These are phyloP conservation scores for Nowickia ferox DNA, from an alignment of 2,888 invertebrate genomes.

Conservation along the genomic window DNA sequence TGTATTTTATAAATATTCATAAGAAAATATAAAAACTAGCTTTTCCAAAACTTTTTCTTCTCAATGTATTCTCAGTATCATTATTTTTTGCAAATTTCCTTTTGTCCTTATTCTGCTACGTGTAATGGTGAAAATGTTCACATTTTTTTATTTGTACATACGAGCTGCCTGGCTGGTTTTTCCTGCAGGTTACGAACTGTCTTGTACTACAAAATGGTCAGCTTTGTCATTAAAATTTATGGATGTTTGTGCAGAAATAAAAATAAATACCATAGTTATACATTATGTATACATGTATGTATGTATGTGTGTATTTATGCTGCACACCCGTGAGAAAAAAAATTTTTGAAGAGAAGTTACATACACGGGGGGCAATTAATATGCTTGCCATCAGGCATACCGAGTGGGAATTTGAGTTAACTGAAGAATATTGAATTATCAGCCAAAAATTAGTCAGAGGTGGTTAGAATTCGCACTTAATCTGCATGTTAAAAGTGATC, in stretches of 20 bases:
- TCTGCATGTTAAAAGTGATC: too few relatives aligned
- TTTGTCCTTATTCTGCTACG: slow-evolving; percentile 22
- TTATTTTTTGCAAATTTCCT: background rate
- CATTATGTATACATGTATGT: too few relatives aligned
- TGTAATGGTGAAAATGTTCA: slow-evolving; percentile 8
- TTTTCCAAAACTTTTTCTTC: background rate
- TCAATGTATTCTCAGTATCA: slow-evolving; percentile 4
- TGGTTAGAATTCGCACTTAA: too few relatives aligned
- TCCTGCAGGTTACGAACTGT: slow-evolving; percentile 2
- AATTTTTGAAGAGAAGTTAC: too few relatives aligned
- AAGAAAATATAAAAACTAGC: slow-evolving; percentile 8
- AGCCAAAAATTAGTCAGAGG: too few relatives aligned
- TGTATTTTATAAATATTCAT: background rate
- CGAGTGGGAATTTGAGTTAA: too few relatives aligned
- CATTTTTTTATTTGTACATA: slow-evolving; percentile 12
- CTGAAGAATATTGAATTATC: too few relatives aligned
- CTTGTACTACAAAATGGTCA: slow-evolving; percentile 44
- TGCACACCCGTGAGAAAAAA: too few relatives aligned
- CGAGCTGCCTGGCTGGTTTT: background rate
- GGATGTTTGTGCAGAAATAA: background rate
- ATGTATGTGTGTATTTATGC: background rate
- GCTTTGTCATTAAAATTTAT: slow-evolving; percentile 18
- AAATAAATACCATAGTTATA: background rate
- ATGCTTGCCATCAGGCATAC: too few relatives aligned
- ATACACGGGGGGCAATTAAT: too few relatives aligned